A percentile compares a stretch with the other conserved stretches of the same genome.
These are phyloP conservation scores for Cynopterus brachyotis DNA, from an alignment of 2,113 vertebrate genomes.

Conservation along the genomic window DNA sequence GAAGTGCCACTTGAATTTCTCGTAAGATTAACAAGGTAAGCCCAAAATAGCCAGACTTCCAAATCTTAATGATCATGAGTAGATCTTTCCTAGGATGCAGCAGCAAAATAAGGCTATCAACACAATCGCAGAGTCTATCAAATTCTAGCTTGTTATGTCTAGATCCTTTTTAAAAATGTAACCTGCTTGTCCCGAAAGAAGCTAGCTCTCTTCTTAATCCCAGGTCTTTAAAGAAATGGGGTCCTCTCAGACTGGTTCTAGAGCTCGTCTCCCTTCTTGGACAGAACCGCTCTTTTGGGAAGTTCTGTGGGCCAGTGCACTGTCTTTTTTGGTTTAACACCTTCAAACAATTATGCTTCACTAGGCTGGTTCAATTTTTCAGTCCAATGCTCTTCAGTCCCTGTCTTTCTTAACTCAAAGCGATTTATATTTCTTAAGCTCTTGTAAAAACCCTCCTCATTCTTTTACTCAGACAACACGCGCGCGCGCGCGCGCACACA, in stretches of 20 bases:
- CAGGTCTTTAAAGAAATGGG: not conserved
- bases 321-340: constrained; percentile 37
- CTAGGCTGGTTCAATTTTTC: constrained; percentile 43
- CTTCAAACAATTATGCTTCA: not conserved
- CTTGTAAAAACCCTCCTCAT: not conserved
- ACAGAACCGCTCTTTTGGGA: not conserved
- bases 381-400: constrained; percentile 27
- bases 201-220: not conserved
- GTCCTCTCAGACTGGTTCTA: not conserved
- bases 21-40: not conserved
- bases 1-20: not conserved
- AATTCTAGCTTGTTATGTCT: not conserved
- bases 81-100: not conserved
- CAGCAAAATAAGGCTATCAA: not conserved
- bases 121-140: not conserved
- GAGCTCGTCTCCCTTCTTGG: not conserved
- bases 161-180: not conserved
- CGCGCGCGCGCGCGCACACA: not conserved
- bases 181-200: not conserved
- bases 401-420: constrained; percentile 18
- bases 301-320: not conserved
- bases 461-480: not conserved
- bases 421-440: constrained; percentile 32
- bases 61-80: not conserved
- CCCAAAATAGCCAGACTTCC: not conserved